Evolutionary conservation across 2,888 invertebrate species (phyloP).

Genomic region (Bembecia ichneumoniformis): DNA sequence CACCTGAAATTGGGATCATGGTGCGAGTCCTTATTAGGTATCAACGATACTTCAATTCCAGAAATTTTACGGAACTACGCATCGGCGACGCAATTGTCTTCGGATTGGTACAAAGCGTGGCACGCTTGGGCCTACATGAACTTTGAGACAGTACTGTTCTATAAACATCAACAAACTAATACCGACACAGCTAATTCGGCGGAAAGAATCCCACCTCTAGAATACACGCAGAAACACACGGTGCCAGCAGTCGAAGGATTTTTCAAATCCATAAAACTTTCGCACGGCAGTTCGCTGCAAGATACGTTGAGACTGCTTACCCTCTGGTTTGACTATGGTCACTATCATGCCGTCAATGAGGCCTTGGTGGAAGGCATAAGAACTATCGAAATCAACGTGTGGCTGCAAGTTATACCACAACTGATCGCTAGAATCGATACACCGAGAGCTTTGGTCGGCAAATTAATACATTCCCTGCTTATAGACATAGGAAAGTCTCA

Average conservation of each 20-base stretch:
- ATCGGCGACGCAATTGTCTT: slow-evolving; percentile 87
- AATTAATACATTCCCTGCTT: slow-evolving; percentile 91
- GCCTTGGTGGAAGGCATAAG: slow-evolving; percentile 93
- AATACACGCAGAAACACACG: slow-evolving; percentile 83
- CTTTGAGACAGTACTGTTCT: slow-evolving; percentile 89
- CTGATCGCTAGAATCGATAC: slow-evolving; percentile 98
- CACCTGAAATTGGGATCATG: slow-evolving; percentile 95
- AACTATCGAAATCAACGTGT: slow-evolving; percentile 96
- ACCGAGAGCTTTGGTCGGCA: slow-evolving; percentile 87
- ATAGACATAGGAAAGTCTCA: slow-evolving; percentile 98
- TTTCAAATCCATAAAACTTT: slow-evolving; percentile 93
- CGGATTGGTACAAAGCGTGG: slow-evolving; percentile 98
- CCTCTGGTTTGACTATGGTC: slow-evolving; percentile 98
- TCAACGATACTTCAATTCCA: slow-evolving; percentile 83
- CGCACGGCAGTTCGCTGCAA: slow-evolving; percentile 93
- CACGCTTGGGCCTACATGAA: slow-evolving; percentile 99
- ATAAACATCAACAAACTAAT: slow-evolving; percentile 62
- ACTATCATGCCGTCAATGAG: slow-evolving; percentile 93
- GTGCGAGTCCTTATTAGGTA: slow-evolving; percentile 90
- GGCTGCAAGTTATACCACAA: slow-evolving; percentile 99
- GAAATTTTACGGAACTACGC: slow-evolving; percentile 83
- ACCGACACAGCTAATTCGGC: slow-evolving; percentile 27
- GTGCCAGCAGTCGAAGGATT: slow-evolving; percentile 97
- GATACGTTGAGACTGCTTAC: slow-evolving; percentile 96
- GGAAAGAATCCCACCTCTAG: slow-evolving; percentile 43